Conservation (phyloP, 2,113 vertebrate species). For the Daubentonia madagascariensis region DNA sequence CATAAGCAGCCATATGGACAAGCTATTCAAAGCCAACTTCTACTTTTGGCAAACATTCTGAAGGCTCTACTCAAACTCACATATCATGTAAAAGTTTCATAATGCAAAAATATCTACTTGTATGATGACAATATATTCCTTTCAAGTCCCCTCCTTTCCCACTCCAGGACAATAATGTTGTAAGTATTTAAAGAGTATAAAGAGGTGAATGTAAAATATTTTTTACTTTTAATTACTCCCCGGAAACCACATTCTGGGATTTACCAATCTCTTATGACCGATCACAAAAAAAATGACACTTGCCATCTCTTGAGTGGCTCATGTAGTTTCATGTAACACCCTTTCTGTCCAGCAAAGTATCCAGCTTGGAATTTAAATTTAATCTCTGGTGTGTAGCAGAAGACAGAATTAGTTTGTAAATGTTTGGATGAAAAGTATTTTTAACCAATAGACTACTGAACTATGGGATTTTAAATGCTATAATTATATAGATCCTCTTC, state of each 20-base stretch:
- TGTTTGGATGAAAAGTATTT: neutral
- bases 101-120: neutral
- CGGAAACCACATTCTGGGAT: neutral
- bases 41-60: neutral
- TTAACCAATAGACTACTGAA: neutral
- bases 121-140: neutral
- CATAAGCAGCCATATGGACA: neutral
- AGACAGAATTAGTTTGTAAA: neutral
- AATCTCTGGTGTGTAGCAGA: neutral
- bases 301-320: neutral
- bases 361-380: neutral
- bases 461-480: neutral
- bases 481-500: neutral
- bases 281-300: neutral
- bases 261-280: neutral
- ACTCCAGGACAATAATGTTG: neutral
- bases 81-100: neutral
- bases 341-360: neutral
- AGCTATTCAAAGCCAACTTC: neutral
- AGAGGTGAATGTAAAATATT: neutral
- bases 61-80: neutral
- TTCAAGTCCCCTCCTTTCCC: neutral
- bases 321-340: neutral
- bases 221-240: neutral
- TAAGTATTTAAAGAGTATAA: neutral